These are phyloP conservation scores for Drosophila meridionalis DNA, from an alignment of 2,888 invertebrate genomes.

Conservation along the genomic window DNA sequence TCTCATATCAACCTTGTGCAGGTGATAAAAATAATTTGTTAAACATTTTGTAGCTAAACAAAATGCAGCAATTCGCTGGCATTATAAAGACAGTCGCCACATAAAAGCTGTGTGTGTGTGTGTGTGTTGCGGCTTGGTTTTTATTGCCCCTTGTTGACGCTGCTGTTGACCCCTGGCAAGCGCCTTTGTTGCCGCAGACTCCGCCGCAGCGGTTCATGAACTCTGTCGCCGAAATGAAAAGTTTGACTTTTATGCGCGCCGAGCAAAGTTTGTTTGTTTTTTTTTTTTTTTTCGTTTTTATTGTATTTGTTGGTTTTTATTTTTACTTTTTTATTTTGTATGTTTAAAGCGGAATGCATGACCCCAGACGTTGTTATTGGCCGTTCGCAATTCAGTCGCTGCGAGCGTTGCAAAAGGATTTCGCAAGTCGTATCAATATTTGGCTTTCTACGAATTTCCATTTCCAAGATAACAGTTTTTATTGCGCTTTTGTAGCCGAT, in stretches of 20 bases:
- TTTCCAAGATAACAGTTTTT: constrained; percentile 27
- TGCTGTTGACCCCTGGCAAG: constrained; percentile 44
- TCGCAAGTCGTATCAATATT: constrained; percentile 20
- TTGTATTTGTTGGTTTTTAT: constrained; percentile 32
- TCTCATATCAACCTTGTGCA: not conserved
- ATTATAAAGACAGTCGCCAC: constrained; percentile 30
- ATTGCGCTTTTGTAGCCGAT: constrained; percentile 13
- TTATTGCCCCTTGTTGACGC: constrained; percentile 41
- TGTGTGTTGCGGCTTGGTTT: constrained; percentile 14
- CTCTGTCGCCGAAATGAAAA: constrained; percentile 61
- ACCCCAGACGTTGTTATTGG: constrained; percentile 40
- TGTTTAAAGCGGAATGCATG: constrained; percentile 51
- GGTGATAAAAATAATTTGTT: constrained; percentile 35
- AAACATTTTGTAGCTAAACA: constrained; percentile 20
- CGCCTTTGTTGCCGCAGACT: constrained; percentile 26
- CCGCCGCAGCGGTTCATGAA: constrained; percentile 63
- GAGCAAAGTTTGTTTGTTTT: constrained; percentile 38
- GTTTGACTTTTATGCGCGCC: constrained; percentile 68
- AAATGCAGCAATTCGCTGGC: constrained; percentile 43
- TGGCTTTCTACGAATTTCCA: constrained; percentile 41
- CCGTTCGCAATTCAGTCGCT: constrained; percentile 26
- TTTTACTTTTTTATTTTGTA: constrained; percentile 21
- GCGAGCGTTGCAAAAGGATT: constrained; percentile 23
- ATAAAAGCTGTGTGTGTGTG: constrained; percentile 24
- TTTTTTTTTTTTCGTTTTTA: constrained; percentile 10